Evolutionary conservation across 2,797 vertebrate genomes (phyloP), one percentile per base, ranked within the genome.

Genomic region (Acanthurus lineatus): DNA sequence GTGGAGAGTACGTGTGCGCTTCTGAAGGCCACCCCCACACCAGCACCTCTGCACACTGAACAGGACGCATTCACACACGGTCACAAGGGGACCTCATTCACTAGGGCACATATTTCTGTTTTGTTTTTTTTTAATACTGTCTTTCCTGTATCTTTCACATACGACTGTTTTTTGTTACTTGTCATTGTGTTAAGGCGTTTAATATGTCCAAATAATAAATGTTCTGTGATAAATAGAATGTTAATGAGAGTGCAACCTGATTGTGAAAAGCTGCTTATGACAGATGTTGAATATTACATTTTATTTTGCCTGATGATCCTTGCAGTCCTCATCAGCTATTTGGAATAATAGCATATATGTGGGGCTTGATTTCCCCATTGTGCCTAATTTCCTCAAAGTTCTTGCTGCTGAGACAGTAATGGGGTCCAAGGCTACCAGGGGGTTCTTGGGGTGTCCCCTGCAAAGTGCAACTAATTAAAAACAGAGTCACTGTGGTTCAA

Each of bases 1-100:
- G 10, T 99, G 98, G 98, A 95, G 96, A 32, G 94, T 99, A 47
- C 95, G 96, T 3, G 96, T 99, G 64, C 95, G 95, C 66, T 96
- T 94, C 91, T 96, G 85, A 96, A 5, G 76, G 63, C 61, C 49
- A 9, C 59, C 28, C 28, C 58, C 6, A 56, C 59, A 10, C 65
- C 58, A 11, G 58, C 71, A 51, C 72, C 69, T 65, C 63, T 15
- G 60, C 76, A 83, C 83, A 82, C 82, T 74, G 79, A 83, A 82
- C 74, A 63, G 68, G 78, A 82, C 58, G 42, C 59, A 58, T 22
- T 49, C 45, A 75, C 54, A 71, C 61, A 32, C 19, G 62, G 73
- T 86, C 87, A 86, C 66, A 82, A 45, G 12, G 69, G 76, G 84
- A 91, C 89, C 84, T 90, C 88, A 84, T 60, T 85, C 86, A 92